These are phyloP conservation scores for Ruditapes philippinarum DNA, from an alignment of 1,140 invertebrate species.

Conservation along the genomic window DNA sequence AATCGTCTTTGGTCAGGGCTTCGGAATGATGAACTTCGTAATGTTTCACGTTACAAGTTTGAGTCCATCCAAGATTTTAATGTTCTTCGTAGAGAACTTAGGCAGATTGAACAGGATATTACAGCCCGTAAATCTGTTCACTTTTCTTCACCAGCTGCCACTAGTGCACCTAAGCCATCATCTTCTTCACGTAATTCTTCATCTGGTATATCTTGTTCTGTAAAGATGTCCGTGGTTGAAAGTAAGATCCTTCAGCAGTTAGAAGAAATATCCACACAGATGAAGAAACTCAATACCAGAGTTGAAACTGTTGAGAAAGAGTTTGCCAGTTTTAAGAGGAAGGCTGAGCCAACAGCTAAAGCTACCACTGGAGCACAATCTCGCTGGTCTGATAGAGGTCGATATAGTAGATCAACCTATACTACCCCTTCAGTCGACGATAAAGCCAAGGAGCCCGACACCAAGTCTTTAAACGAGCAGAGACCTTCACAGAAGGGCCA, in stretches of 20 bases:
- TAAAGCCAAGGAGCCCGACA: too few species aligned
- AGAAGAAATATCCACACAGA: not conserved
- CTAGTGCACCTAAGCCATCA: too few species aligned
- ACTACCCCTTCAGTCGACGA: too few species aligned
- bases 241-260: too few species aligned
- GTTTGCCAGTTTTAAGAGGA: not conserved
- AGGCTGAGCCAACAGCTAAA: not conserved
- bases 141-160: too few species aligned
- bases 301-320: not conserved
- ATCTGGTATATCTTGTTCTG: not conserved
- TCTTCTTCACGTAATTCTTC: not conserved
- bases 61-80: not conserved
- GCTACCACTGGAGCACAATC: not conserved
- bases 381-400: not conserved
- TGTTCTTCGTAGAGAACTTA: not conserved
- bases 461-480: not conserved
- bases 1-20: constrained; percentile 19
- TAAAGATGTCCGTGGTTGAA: too few species aligned
- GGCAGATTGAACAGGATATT: not conserved
- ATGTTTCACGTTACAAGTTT: constrained; percentile 5
- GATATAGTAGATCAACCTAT: not conserved
- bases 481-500: too few species aligned
- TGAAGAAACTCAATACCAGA: not conserved
- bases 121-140: not conserved
- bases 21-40: not conserved